Percentiles rank a stretch among this genome's conserved stretches.
Evolutionary conservation across 2,888 invertebrate genomes (phyloP).

Genomic region (Calameuta filiformis): DNA sequence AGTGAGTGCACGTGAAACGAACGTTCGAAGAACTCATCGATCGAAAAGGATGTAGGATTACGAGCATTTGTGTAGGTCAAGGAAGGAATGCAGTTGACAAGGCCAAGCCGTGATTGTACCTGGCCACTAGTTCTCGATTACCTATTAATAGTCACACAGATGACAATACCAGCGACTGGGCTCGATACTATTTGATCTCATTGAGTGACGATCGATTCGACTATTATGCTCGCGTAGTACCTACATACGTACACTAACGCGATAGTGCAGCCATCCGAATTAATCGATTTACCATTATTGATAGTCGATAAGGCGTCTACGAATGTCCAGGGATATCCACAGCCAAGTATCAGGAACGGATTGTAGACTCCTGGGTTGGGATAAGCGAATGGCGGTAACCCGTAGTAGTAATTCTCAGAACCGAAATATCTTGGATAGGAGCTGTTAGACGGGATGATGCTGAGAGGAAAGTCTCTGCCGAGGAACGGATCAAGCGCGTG

Average conservation of each 20-base stretch:
- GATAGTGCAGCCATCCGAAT: not conserved
- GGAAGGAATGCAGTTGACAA: constrained; percentile 65
- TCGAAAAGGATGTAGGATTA: constrained; percentile 57
- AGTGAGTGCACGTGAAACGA: constrained; percentile 33
- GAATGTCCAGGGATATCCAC: not conserved
- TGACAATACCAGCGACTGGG: not conserved
- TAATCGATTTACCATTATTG: not conserved
- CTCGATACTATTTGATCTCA: not conserved
- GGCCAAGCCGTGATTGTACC: constrained; percentile 54
- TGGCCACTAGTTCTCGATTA: constrained; percentile 33
- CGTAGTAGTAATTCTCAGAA: not conserved
- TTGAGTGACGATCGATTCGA: not conserved
- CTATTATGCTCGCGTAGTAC: not conserved
- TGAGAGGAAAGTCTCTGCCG: not conserved
- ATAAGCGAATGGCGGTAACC: not conserved
- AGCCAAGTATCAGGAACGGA: not conserved
- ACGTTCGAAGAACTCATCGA: constrained; percentile 38
- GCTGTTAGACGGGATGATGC: not conserved
- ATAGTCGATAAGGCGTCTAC: not conserved
- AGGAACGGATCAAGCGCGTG: not conserved
- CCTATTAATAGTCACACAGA: not conserved
- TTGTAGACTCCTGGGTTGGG: not conserved
- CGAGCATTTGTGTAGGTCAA: constrained; percentile 61
- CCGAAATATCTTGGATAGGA: not conserved
- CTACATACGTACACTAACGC: not conserved